Evolutionary conservation across 2,113 vertebrate genomes (phyloP).

Genomic region (Lipotes vexillifer): DNA sequence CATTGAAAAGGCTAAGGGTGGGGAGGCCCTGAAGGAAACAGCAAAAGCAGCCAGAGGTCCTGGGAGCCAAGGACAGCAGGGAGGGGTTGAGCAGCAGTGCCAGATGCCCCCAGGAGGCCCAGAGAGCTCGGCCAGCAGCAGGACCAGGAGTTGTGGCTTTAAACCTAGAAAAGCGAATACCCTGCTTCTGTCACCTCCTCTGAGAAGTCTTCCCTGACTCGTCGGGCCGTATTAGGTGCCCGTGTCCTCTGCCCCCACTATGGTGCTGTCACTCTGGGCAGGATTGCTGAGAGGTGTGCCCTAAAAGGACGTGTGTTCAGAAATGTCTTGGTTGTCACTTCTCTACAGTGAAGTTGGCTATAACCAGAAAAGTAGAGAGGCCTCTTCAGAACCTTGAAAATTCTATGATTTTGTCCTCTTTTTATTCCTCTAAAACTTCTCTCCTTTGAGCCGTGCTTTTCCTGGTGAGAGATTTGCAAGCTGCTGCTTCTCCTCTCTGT

Average conservation of each 20-base stretch:
- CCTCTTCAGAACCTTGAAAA: not conserved
- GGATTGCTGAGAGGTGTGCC: not conserved
- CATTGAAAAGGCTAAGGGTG: not conserved
- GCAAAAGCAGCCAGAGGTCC: not conserved
- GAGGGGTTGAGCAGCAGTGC: too few relatives aligned
- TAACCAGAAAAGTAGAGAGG: not conserved
- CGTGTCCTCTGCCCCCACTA: not conserved
- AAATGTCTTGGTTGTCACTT: not conserved
- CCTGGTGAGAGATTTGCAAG: not conserved
- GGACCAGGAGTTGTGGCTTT: not conserved
- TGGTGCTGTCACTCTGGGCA: not conserved
- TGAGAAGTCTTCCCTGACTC: constrained; percentile 19
- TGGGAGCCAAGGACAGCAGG: not conserved
- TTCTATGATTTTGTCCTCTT: not conserved
- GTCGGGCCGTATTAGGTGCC: not conserved
- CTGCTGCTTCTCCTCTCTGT: not conserved
- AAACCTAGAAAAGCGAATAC: not conserved
- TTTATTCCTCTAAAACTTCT: not conserved
- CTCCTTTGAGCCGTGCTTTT: not conserved
- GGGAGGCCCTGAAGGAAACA: not conserved
- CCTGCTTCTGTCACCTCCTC: not conserved
- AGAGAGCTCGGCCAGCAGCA: not conserved
- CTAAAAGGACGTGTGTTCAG: not conserved
- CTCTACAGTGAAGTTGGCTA: not conserved
- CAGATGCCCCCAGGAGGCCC: not conserved